A percentile compares a stretch with the other conserved stretches of the same genome.
These are phyloP conservation scores for Acrocephalus scirpaceus DNA, from an alignment of 2,797 vertebrate genomes.

Conservation along the genomic window DNA sequence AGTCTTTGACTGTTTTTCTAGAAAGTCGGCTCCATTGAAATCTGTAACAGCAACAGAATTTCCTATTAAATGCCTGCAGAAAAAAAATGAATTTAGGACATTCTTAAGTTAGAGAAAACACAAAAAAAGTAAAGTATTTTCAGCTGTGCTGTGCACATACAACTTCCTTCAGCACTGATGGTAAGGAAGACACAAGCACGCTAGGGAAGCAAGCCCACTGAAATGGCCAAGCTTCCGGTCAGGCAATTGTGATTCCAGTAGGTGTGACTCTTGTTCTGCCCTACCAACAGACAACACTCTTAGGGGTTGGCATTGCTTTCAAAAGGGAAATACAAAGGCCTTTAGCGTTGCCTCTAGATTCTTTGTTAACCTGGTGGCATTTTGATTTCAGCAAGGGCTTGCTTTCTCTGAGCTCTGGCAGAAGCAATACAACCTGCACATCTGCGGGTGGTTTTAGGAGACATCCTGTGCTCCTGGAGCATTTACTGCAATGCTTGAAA, in stretches of 20 bases:
- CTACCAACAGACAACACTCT: not conserved
- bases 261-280: not conserved
- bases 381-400: not conserved
- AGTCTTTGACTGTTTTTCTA: not conserved
- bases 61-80: not conserved
- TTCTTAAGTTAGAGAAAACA: not conserved
- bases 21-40: not conserved
- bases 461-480: not conserved
- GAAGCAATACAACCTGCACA: not conserved
- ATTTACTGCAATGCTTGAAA: not conserved
- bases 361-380: not conserved
- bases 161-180: not conserved
- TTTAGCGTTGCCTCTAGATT: not conserved
- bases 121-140: not conserved
- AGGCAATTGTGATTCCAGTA: fast-evolving
- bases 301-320: not conserved
- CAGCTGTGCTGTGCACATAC: not conserved
- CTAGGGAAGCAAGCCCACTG: not conserved
- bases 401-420: not conserved
- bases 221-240: not conserved
- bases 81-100: not conserved
- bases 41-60: not conserved
- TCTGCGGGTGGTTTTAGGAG: fast-evolving
- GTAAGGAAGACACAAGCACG: not conserved
- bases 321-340: not conserved